A percentile compares a stretch with the other conserved stretches of the same genome.
phyloP scores from a whole-genome alignment of 2,888 invertebrate genomes.

The Lithophane socia region DNA sequence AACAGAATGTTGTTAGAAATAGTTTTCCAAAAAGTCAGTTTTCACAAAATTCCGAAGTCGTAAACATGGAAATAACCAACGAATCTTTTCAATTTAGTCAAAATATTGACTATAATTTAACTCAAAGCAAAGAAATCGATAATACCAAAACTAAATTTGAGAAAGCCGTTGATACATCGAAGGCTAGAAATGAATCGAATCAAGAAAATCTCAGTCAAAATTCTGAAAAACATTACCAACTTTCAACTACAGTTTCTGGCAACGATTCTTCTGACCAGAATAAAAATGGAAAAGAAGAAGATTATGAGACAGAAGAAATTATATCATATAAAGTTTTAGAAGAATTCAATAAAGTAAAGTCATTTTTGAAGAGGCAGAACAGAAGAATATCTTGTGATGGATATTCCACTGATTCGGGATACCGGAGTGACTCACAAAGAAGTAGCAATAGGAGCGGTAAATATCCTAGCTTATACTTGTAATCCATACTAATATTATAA shows the following conservation, averaged over 20 bases:
- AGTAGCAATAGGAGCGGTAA: slow-evolving; percentile 65
- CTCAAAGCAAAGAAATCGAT: neutral
- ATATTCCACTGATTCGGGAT: slow-evolving; percentile 78
- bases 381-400: slow-evolving; percentile 65
- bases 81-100: neutral
- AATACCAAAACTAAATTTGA: neutral
- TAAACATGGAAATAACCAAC: neutral
- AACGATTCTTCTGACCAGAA: slow-evolving; percentile 5
- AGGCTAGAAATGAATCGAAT: neutral
- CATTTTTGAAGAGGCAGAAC: slow-evolving; percentile 70
- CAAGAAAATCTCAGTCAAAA: neutral
- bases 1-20: neutral
- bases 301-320: slow-evolving; percentile 50
- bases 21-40: no score
- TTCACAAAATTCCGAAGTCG: neutral
- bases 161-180: neutral
- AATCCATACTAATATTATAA: no score
- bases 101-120: neutral
- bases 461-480: no score
- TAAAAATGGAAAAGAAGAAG: slow-evolving; percentile 29
- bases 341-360: slow-evolving; percentile 80
- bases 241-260: neutral
- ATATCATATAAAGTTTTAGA: slow-evolving; percentile 83
- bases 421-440: slow-evolving; percentile 79
- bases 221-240: neutral